These are phyloP conservation scores for Xylota segnis DNA, from an alignment of 2,888 invertebrate genomes.

Conservation along the genomic window DNA sequence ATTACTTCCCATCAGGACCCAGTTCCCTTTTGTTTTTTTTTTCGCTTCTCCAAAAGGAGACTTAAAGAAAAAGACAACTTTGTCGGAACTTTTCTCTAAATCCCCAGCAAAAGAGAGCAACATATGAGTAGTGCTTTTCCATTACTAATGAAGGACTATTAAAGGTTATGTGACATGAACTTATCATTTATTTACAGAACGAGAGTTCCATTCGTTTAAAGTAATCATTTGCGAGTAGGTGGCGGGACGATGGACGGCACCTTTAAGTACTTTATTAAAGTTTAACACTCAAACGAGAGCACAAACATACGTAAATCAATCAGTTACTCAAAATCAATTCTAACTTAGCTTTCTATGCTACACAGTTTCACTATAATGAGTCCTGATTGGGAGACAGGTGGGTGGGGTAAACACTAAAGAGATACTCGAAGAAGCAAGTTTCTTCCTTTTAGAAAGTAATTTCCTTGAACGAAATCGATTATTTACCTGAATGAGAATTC, in stretches of 20 bases:
- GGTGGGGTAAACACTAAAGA: background rate
- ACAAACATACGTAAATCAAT: slow-evolving; percentile 13
- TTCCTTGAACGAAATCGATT: slow-evolving; percentile 37
- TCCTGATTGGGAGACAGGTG: background rate
- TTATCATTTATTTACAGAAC: background rate
- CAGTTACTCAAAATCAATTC: slow-evolving; percentile 13
- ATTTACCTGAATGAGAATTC: slow-evolving; percentile 25
- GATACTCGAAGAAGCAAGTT: background rate
- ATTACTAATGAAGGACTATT: background rate
- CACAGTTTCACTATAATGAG: slow-evolving; percentile 9
- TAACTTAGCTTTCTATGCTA: background rate
- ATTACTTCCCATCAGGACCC: background rate
- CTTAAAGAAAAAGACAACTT: background rate
- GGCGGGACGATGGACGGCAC: too few species aligned
- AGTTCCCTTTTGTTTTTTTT: background rate
- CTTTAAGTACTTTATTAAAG: slow-evolving; percentile 1
- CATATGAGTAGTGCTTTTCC: background rate
- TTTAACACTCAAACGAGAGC: background rate
- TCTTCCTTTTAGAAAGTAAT: slow-evolving; percentile 23
- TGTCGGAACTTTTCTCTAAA: background rate
- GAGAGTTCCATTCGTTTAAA: background rate
- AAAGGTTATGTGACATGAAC: background rate
- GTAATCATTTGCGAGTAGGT: background rate
- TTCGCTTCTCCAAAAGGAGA: background rate
- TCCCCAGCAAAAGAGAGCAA: background rate